Evolutionary conservation across 1,140 invertebrate genomes (phyloP).

Genomic region (Caenorhabditis brenneri): DNA sequence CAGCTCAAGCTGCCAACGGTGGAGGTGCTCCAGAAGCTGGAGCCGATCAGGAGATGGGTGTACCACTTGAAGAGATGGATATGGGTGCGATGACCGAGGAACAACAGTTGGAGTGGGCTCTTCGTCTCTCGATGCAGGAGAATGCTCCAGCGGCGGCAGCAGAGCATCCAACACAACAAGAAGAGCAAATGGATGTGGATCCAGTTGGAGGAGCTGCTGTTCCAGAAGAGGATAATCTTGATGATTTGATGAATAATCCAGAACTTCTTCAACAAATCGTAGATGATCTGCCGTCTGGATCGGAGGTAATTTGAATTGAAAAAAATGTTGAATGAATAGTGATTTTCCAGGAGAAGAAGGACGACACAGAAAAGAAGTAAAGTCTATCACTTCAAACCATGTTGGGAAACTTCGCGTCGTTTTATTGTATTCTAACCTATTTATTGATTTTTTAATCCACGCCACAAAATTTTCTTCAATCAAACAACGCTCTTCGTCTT

Average conservation of each 20-base stretch:
- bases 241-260: slow-evolving; percentile 59
- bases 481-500: too few species aligned
- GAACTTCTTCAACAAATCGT: slow-evolving; percentile 63
- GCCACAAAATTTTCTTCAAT: not conserved
- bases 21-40: slow-evolving; percentile 45
- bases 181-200: slow-evolving; percentile 44
- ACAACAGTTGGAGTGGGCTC: slow-evolving; percentile 66
- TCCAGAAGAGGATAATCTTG: slow-evolving; percentile 42
- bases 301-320: not conserved
- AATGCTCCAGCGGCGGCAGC: slow-evolving; percentile 25
- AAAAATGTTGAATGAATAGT: not conserved
- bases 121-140: slow-evolving; percentile 63
- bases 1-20: slow-evolving; percentile 46
- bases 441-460: not conserved
- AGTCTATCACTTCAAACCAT: not conserved
- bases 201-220: not conserved
- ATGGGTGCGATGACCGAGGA: slow-evolving; percentile 64
- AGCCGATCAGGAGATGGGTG: not conserved
- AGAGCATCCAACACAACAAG: not conserved
- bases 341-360: not conserved
- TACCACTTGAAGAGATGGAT: slow-evolving; percentile 55
- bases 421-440: slow-evolving; percentile 31
- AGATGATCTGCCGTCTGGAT: slow-evolving; percentile 54
- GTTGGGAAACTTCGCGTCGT: not conserved
- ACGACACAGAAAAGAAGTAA: slow-evolving; percentile 30